Percentiles rank a stretch among this genome's conserved stretches.
Evolutionary conservation across 2,888 invertebrate species (phyloP).

Genomic region (Drosophila pseudotakahashii): DNA sequence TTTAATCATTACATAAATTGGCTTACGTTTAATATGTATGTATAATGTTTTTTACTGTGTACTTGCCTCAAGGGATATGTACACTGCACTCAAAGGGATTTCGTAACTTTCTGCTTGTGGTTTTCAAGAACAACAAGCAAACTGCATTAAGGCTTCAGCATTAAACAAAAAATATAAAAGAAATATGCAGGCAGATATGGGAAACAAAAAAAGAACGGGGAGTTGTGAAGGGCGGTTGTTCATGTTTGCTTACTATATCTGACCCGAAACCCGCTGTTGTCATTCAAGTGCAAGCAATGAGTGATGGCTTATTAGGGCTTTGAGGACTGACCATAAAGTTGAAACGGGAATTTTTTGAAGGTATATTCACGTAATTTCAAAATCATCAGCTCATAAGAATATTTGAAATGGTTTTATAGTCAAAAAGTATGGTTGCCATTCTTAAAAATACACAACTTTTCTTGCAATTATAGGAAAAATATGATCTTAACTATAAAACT

Average conservation of each 20-base stretch:
- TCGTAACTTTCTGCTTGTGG: constrained; percentile 14
- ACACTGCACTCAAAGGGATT: constrained; percentile 38
- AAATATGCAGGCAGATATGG: constrained; percentile 9
- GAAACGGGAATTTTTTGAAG: too few species aligned
- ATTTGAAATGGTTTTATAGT: too few species aligned
- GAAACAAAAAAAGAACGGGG: background rate
- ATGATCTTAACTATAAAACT: background rate
- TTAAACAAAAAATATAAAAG: background rate
- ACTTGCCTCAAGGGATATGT: constrained; percentile 17
- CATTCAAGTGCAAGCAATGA: background rate
- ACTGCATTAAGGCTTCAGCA: constrained; percentile 39
- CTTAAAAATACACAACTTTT: background rate
- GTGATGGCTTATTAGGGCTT: background rate
- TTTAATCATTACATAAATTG: too few species aligned
- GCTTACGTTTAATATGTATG: background rate
- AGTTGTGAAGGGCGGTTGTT: background rate
- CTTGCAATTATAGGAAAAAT: too few species aligned
- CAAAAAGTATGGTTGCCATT: too few species aligned
- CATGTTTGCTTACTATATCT: background rate
- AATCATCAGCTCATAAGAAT: too few species aligned
- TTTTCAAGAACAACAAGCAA: constrained; percentile 36
- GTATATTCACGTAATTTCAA: too few species aligned
- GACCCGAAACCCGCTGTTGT: background rate
- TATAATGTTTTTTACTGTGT: constrained; percentile 3
- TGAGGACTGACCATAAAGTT: background rate